Conservation (phyloP, 2,888 invertebrate genomes). For the Sthenelais limicola region DNA sequence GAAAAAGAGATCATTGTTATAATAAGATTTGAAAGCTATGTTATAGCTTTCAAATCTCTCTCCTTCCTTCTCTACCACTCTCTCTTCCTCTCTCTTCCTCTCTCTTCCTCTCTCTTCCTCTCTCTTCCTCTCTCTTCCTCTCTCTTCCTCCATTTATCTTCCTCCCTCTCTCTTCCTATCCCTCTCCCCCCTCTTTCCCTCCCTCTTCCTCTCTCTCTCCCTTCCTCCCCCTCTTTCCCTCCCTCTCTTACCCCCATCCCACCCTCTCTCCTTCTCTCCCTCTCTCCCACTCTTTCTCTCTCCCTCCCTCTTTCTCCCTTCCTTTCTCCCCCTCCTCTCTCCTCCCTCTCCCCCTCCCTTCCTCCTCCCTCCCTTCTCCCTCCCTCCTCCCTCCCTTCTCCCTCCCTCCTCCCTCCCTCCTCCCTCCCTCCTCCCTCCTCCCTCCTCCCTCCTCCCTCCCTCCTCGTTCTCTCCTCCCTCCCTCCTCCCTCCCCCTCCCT, state of each 20-base stretch:
- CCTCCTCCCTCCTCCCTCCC: not conserved
- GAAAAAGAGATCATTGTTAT: too few species aligned
- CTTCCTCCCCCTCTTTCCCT: not conserved
- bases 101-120: too few species aligned
- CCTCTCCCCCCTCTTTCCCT: not conserved
- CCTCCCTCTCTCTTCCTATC: not conserved
- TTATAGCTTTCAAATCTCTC: too few species aligned
- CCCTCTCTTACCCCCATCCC: not conserved
- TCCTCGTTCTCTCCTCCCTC: constrained; percentile 4
- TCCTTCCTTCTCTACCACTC: too few species aligned
- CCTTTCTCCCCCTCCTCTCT: not conserved
- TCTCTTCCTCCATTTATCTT: not conserved
- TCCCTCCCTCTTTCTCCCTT: not conserved
- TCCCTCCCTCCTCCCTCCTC: not conserved
- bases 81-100: too few species aligned
- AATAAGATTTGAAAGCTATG: too few species aligned
- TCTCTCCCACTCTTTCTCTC: not conserved
- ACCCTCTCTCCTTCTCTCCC: not conserved
- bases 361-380: not conserved
- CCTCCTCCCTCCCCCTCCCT: not conserved
- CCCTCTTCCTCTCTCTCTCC: not conserved
- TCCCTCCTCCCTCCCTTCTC: not conserved
- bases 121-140: too few species aligned
- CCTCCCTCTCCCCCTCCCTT: not conserved
- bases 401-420: not conserved